Percentiles rank a stretch among this genome's conserved stretches.
Evolutionary conservation across 2,113 vertebrate genomes (phyloP).

Genomic region (Scomber colias): DNA sequence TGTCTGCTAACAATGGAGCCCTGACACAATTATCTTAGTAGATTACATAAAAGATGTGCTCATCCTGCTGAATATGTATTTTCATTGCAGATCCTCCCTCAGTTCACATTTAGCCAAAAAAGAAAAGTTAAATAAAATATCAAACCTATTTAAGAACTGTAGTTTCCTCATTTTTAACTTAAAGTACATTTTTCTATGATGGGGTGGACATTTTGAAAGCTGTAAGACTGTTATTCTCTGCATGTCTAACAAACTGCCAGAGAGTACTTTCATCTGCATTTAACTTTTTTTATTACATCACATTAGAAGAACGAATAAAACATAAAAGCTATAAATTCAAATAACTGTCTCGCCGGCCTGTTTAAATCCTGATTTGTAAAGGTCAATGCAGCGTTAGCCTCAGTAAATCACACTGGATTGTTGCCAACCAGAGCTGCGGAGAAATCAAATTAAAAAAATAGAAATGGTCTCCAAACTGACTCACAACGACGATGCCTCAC

Average conservation of each 20-base stretch:
- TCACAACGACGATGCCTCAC: neutral
- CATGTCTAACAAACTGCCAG: neutral
- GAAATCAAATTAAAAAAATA: slow-evolving; percentile 19
- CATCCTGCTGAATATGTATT: neutral
- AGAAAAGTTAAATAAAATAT: neutral
- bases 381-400: slow-evolving; percentile 26
- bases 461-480: slow-evolving; percentile 14
- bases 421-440: slow-evolving; percentile 30
- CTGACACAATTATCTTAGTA: slow-evolving; percentile 58
- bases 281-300: slow-evolving; percentile 1
- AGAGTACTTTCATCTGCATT: slow-evolving; percentile 31
- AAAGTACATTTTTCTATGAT: too few relatives aligned
- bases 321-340: slow-evolving; percentile 46
- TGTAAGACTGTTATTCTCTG: slow-evolving; percentile 20
- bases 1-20: slow-evolving; percentile 61
- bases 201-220: neutral
- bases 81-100: slow-evolving; percentile 7
- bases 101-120: neutral
- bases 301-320: slow-evolving; percentile 40
- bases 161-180: too few relatives aligned
- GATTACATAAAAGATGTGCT: slow-evolving; percentile 46
- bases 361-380: slow-evolving; percentile 64
- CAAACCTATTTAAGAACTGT: neutral
- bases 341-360: slow-evolving; percentile 42
- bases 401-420: slow-evolving; percentile 36